phyloP scores from a whole-genome alignment of 2,113 vertebrate species.

The Chionis minor region DNA sequence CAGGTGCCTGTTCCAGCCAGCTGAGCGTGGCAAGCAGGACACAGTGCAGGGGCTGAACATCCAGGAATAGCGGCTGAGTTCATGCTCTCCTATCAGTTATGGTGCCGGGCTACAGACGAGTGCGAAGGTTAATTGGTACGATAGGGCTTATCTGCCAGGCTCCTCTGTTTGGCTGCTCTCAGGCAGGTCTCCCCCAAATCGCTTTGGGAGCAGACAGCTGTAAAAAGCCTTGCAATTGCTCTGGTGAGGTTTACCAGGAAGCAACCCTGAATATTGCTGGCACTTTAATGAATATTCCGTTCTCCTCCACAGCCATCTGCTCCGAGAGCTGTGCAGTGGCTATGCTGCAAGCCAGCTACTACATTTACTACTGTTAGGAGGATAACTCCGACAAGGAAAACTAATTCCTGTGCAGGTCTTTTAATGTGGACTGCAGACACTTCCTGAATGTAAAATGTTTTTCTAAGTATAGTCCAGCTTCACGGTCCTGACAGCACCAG shows the following conservation, averaged over 20 bases:
- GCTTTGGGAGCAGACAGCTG: background rate
- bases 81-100: fast-evolving
- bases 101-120: fast-evolving
- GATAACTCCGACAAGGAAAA: background rate
- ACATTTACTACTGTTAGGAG: background rate
- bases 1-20: background rate
- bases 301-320: background rate
- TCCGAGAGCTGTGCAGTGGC: background rate
- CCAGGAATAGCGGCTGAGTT: background rate
- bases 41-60: background rate
- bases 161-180: background rate
- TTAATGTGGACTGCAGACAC: background rate
- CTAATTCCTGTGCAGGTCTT: background rate
- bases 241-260: conserved; percentile 3
- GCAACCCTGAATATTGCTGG: background rate
- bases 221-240: background rate
- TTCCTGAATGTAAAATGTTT: background rate
- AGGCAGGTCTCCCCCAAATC: background rate
- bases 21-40: fast-evolving
- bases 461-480: background rate
- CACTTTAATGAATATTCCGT: background rate
- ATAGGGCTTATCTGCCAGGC: background rate
- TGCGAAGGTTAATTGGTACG: background rate
- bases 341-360: background rate
- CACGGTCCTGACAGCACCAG: background rate